Base-by-base conservation (phyloP, 2,888 invertebrate genomes). In the Aphelenchoides bicaudatus region DNA sequence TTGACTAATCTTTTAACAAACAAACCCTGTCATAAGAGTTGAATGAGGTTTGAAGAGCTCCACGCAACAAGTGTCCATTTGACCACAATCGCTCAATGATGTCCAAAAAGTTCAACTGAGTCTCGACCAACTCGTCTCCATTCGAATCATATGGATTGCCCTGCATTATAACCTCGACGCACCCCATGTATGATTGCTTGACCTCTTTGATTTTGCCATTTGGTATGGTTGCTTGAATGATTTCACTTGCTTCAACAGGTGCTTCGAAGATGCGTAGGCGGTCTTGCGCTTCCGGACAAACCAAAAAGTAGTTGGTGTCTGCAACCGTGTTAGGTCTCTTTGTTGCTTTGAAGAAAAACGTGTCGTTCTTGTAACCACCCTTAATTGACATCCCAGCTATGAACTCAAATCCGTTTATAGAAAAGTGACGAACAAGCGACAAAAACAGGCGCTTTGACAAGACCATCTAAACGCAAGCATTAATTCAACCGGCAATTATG, bases 131-230 rank as follows among this genome's bases (percentile, higher is more conserved):
- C 16, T 10, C 13, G 19, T 13, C 6, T n/a, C 13, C 13, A 10
- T 52, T 19, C 5, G 23, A 13, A n/a, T 57, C 16, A 19, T 56
- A 54, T 8, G 55, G 55, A 3, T 21, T 54, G 58, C 56, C 31
- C 27, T 3, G 19, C 27, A 54, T 56, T 8, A 54, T n/a, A 19
- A 54, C 23, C 23, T 54, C 55, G 6, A 28, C 16, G 21, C 55
- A 54, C 13, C 55, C 55, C 56, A 54, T 57, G 28, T 54, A 54
- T 1, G 55, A 43, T 8, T 25, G 54, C 21, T 54, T 54, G 47
- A 54, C 3, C 34, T 54, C 55, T 3, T 29, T 16, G 13, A 54
- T 16, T 5, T 23, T 19, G 2, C 54, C 27, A n/a, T 10, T 16
- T 8, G 29, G n/a, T 19, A 54, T 54, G n/a, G 47, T 16, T 13